Percentiles rank a stretch among this genome's conserved stretches.
These are phyloP conservation scores for Cygnus buccinator DNA, from an alignment of 2,113 vertebrate species.

Conservation along the genomic window DNA sequence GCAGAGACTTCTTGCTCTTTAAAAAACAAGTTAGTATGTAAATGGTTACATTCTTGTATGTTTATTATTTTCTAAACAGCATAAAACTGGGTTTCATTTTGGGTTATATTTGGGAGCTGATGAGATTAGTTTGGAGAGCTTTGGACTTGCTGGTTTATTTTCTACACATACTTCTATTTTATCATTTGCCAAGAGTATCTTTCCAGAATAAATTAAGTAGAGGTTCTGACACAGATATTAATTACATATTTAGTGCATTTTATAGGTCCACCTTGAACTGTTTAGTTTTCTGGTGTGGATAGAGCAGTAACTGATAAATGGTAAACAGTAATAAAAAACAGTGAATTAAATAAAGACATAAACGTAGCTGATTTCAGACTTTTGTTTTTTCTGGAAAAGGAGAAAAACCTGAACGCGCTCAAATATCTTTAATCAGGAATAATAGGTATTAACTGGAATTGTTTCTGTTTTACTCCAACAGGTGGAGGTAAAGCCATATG, in stretches of 20 bases:
- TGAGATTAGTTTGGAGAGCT: not conserved
- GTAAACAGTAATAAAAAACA: not conserved
- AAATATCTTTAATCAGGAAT: rapidly evolving
- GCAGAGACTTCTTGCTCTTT: not conserved
- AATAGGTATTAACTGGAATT: not conserved
- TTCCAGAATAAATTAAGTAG: not conserved
- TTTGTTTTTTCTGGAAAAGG: not conserved
- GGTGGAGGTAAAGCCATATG: constrained; percentile 99
- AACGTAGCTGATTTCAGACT: not conserved
- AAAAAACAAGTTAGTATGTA: not conserved
- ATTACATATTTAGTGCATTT: not conserved
- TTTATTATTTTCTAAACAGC: not conserved
- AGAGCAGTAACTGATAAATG: not conserved
- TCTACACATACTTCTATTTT: not conserved
- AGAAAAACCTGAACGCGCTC: not conserved
- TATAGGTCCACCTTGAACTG: not conserved
- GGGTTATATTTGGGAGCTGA: not conserved
- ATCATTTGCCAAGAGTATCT: not conserved
- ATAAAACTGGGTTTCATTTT: not conserved
- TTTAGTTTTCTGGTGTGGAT: not conserved
- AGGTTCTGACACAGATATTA: not conserved
- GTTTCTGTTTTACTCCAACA: constrained; percentile 41
- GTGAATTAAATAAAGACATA: rapidly evolving
- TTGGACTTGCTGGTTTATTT: not conserved
- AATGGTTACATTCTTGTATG: not conserved